A percentile compares a stretch with the other conserved stretches of the same genome.
Conservation (phyloP, 1,140 invertebrate species). For the Diachasmimorpha longicaudata region DNA sequence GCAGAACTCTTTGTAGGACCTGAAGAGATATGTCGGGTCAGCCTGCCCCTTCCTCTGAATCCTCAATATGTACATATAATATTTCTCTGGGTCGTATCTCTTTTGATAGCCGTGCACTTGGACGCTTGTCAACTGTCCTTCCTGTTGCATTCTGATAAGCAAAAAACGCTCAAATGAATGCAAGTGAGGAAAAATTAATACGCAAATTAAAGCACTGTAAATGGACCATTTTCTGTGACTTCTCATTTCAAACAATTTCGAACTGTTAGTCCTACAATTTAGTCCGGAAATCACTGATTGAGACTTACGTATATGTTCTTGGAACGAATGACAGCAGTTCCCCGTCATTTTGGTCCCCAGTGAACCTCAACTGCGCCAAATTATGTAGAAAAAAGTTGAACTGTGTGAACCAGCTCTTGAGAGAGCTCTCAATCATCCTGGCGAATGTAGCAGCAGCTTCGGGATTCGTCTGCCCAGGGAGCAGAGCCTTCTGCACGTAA, state of each 20-base stretch:
- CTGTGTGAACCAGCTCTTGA: constrained; percentile 90
- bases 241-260: no score
- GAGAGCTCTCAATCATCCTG: constrained; percentile 86
- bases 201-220: no score
- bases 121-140: constrained; percentile 87
- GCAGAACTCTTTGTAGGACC: constrained; percentile 95
- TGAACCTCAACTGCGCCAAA: constrained; percentile 91
- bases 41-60: constrained; percentile 84
- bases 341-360: constrained; percentile 81
- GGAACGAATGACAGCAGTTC: constrained; percentile 93
- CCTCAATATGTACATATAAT: constrained; percentile 94
- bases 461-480: constrained; percentile 88
- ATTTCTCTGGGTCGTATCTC: constrained; percentile 96
- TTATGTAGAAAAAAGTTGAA: constrained; percentile 99
- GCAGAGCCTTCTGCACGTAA: constrained; percentile 89
- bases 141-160: constrained; percentile 78
- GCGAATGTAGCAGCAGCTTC: constrained; percentile 95
- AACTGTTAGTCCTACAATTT: no score
- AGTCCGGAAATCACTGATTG: no score
- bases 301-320: constrained; percentile 86
- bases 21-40: constrained; percentile 85
- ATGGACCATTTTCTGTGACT: no score
- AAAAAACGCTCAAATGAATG: neutral
- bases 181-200: no score
- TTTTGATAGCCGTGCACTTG: constrained; percentile 91